These are phyloP conservation scores for Jordanella pulchra DNA, from an alignment of 2,797 vertebrate species.

Conservation along the genomic window DNA sequence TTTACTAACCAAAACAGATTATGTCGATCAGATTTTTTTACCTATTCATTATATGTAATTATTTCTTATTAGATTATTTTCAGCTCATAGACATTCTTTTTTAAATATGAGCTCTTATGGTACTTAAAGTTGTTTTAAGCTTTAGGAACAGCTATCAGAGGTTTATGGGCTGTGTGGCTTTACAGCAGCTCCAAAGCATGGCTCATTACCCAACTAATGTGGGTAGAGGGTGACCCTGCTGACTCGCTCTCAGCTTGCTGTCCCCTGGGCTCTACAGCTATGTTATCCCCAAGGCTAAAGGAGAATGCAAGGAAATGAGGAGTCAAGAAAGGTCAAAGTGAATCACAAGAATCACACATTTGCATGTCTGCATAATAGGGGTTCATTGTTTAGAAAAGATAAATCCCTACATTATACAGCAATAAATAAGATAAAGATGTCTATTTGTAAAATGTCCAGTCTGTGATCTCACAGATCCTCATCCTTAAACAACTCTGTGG, in stretches of 20 bases:
- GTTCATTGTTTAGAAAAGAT: background rate
- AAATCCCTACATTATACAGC: background rate
- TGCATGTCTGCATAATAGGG: background rate
- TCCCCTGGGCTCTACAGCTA: conserved; percentile 46
- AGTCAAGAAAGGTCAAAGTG: conserved; percentile 18
- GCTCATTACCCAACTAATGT: conserved; percentile 80
- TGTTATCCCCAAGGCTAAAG: conserved; percentile 30
- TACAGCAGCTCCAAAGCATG: conserved; percentile 66
- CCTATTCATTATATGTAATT: background rate
- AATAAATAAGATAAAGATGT: conserved; percentile 1
- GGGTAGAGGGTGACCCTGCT: conserved; percentile 74
- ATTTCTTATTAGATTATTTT: background rate
- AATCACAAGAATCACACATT: background rate
- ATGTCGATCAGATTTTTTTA: background rate
- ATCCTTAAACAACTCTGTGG: conserved; percentile 11
- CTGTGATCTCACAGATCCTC: conserved; percentile 13
- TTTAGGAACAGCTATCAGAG: conserved; percentile 63
- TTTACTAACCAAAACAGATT: background rate
- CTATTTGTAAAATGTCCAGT: conserved; percentile 7
- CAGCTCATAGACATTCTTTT: conserved; percentile 6
- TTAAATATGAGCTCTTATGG: conserved; percentile 15
- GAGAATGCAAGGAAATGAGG: conserved; percentile 15
- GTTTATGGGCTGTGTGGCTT: conserved; percentile 72
- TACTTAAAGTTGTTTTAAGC: conserved; percentile 42
- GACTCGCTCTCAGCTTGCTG: conserved; percentile 46